Percentiles rank a stretch among this genome's conserved stretches.
These are phyloP conservation scores for Drosophila bocqueti DNA, from an alignment of 1,140 invertebrate genomes.

Conservation along the genomic window DNA sequence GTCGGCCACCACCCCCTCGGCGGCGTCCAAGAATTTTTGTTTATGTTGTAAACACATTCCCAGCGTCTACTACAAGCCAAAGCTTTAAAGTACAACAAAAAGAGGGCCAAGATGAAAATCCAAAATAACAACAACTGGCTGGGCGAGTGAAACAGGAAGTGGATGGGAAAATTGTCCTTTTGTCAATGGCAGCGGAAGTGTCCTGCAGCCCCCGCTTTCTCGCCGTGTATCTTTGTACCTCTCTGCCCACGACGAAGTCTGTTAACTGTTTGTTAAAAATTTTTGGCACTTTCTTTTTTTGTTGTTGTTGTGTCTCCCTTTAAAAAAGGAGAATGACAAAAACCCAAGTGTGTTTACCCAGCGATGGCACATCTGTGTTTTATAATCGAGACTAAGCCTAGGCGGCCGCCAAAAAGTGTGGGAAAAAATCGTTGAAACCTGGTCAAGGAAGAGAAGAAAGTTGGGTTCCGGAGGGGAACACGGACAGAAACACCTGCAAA, in stretches of 20 bases:
- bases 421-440: slow-evolving; percentile 43
- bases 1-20: slow-evolving; percentile 4
- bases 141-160: slow-evolving; percentile 4
- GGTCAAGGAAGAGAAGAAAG: slow-evolving; percentile 16
- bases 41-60: slow-evolving; percentile 72
- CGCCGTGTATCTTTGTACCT: slow-evolving; percentile 30
- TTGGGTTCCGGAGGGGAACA: background rate
- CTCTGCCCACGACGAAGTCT: slow-evolving; percentile 43
- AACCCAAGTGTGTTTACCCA: slow-evolving; percentile 59
- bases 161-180: slow-evolving; percentile 48
- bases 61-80: slow-evolving; percentile 43
- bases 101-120: slow-evolving; percentile 10
- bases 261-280: slow-evolving; percentile 61
- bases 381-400: slow-evolving; percentile 67
- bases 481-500: background rate
- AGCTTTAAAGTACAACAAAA: slow-evolving; percentile 44
- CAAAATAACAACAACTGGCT: slow-evolving; percentile 33
- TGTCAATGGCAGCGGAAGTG: slow-evolving; percentile 56
- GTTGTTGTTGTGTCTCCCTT: slow-evolving; percentile 12
- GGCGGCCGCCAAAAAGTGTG: slow-evolving; percentile 26
- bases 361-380: slow-evolving; percentile 73
- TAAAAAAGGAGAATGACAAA: slow-evolving; percentile 32
- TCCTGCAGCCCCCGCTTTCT: slow-evolving; percentile 8
- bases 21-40: slow-evolving; percentile 45
- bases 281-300: slow-evolving; percentile 40